Conservation (phyloP, 2,797 vertebrate genomes). For the Sarcoramphus papa region DNA sequence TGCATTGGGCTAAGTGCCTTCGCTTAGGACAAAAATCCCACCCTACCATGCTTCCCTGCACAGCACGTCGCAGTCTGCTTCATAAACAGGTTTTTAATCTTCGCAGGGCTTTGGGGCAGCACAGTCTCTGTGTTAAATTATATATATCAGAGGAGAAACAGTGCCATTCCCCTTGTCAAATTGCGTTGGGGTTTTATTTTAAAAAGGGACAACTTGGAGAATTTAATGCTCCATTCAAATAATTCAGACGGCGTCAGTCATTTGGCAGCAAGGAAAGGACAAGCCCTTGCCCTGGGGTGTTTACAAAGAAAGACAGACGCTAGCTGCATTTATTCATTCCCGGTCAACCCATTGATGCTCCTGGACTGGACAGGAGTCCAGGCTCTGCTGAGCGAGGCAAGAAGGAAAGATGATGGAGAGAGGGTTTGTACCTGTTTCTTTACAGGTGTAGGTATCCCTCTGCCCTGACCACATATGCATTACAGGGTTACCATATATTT, state of each 20-base stretch:
- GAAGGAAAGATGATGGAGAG: not conserved
- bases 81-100: not conserved
- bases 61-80: not conserved
- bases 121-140: not conserved
- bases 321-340: not conserved
- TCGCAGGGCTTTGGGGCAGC: not conserved
- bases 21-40: not conserved
- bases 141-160: not conserved
- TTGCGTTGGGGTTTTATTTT: not conserved
- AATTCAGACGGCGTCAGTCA: not conserved
- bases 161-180: not conserved
- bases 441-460: not conserved
- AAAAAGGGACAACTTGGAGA: not conserved
- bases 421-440: not conserved
- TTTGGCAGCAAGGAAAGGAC: constrained; percentile 34
- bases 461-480: not conserved
- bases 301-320: not conserved
- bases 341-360: not conserved
- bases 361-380: not conserved
- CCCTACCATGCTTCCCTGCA: too few species aligned
- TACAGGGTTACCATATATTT: not conserved
- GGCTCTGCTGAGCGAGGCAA: not conserved
- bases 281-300: constrained; percentile 14
- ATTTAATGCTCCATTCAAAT: not conserved
- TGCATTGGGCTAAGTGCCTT: not conserved